These are phyloP conservation scores for Drosophila testacea DNA, from an alignment of 2,888 invertebrate genomes.

Conservation along the genomic window DNA sequence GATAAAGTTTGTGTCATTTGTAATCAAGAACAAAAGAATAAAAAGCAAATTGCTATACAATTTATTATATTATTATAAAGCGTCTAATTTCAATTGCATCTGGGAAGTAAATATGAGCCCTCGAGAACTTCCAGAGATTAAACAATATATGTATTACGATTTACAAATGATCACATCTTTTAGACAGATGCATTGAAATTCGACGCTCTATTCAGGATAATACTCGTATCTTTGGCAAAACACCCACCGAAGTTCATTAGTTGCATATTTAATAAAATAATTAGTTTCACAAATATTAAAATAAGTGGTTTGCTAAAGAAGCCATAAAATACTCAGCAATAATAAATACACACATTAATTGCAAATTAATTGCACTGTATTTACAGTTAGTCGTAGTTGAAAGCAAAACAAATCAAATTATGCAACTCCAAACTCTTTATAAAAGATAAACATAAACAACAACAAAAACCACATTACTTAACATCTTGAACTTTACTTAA, in stretches of 20 bases:
- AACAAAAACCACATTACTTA: slow-evolving; percentile 51
- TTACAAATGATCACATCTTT: not conserved
- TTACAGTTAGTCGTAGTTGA: slow-evolving; percentile 43
- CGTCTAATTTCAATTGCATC: slow-evolving; percentile 48
- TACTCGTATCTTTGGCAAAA: slow-evolving; percentile 65
- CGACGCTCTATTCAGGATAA: slow-evolving; percentile 33
- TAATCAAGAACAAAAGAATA: not conserved
- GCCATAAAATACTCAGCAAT: slow-evolving; percentile 35
- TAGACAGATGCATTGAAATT: slow-evolving; percentile 35
- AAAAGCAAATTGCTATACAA: slow-evolving; percentile 7
- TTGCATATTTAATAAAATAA: slow-evolving; percentile 34
- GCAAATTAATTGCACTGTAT: slow-evolving; percentile 41
- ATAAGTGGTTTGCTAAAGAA: slow-evolving; percentile 61
- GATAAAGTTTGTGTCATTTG: slow-evolving; percentile 40
- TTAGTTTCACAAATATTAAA: slow-evolving; percentile 14
- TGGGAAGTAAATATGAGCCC: slow-evolving; percentile 34
- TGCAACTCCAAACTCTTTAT: slow-evolving; percentile 42
- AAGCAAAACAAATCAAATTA: slow-evolving; percentile 39
- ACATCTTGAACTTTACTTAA: slow-evolving; percentile 76
- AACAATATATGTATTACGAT: not conserved
- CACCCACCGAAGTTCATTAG: slow-evolving; percentile 65
- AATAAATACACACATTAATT: slow-evolving; percentile 16
- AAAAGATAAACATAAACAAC: slow-evolving; percentile 17
- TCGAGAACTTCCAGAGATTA: slow-evolving; percentile 3
- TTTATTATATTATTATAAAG: slow-evolving; percentile 7